Evolutionary conservation across 2,888 invertebrate species (phyloP), one percentile per base, ranked within the genome.

Genomic region (Calliphora vomitoria): DNA sequence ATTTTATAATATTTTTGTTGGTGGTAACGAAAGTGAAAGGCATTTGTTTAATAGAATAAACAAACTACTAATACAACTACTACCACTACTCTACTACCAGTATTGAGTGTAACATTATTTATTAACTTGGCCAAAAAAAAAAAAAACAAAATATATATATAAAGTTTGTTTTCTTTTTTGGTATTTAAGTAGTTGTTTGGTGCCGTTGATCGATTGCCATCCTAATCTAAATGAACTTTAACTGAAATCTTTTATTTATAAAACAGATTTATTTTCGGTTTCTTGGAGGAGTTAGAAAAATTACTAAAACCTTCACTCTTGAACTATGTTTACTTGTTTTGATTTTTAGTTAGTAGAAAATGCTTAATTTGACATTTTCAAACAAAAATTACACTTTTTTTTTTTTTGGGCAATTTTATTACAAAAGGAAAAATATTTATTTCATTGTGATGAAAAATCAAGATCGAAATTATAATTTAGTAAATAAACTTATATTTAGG

Each of bases 261-360:
- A 80, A 80, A 76, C 44, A 72, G 68, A 76, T 69, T 8, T 83
- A 58, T 69, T 76, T 68, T 44, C 4, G 53, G 31, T 71, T 80
- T 60, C 11, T 71, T 66, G 76, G 35, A 84, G 80, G 60, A 64
- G 87, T 64, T 78, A 47, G 47, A 84, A 79, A 85, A 87, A 81
- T 85, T 72, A 89, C 88, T 81, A 38, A 89, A 89, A 88, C 89
- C 89, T 89, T 88, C 89, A 89, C 89, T 85, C 88, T 89, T 89
- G 89, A 89, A 87, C 87, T 87, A 84, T 84, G 87, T 81, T 85
- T 85, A 41, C 35, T 53, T 82, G 50, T 50, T 44, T 6, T n/a
- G 11, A 11, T 41, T 75, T 82, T 50, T 66, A 18, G 35, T 31
- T 13, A 47, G 38, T 41, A 25, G 25, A 41, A 41, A 41, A 41